Base-by-base conservation (phyloP, 2,113 vertebrate genomes). In the Physeter macrocephalus region DNA sequence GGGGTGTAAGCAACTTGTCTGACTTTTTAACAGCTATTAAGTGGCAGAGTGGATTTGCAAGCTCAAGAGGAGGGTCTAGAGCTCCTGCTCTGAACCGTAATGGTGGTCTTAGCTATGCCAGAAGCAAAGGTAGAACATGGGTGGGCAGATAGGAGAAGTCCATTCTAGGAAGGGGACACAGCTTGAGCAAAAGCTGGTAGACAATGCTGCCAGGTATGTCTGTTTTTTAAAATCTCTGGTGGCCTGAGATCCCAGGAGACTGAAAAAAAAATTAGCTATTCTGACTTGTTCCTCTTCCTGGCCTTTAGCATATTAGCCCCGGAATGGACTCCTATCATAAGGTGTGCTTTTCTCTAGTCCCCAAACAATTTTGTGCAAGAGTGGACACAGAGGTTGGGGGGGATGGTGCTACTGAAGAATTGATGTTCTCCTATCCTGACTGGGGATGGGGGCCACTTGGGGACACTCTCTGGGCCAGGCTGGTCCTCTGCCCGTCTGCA, bases 401-500 rank as follows among this genome's bases (percentile, higher is more conserved):
- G 25, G 67, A 71, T 6, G 29, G 61, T 71, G n/a, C 17, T 95
- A 82, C 62, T 34, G 71, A 66, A 81, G 41, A 97, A 92, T 27
- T 92, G 72, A 61, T 86, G 74, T 96, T 82, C 46, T 95, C 72
- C 80, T 66, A 90, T 80, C 80, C 74, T 87, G 80, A 75, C 84
- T 85, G 54, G 75, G 52, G 62, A 54, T 92, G 83, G 71, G 89
- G 83, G 71, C 89, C 89, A 96, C 93, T 94, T 96, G 64, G 95
- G 95, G 93, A 95, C 93, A 97, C 59, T 77, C 69, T 80, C 80
- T 83, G 69, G 89, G 78, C 95, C 96, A 95, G 94, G 61, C 88
- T 96, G 92, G 92, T 95, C 74, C 75, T 83, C 81, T 97, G 95
- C 96, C 94, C 96, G 97, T 94, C 95, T 97, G 96, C 72, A 96